phyloP scores from a whole-genome alignment of 2,797 vertebrate species.

The Podarcis lilfordi region DNA sequence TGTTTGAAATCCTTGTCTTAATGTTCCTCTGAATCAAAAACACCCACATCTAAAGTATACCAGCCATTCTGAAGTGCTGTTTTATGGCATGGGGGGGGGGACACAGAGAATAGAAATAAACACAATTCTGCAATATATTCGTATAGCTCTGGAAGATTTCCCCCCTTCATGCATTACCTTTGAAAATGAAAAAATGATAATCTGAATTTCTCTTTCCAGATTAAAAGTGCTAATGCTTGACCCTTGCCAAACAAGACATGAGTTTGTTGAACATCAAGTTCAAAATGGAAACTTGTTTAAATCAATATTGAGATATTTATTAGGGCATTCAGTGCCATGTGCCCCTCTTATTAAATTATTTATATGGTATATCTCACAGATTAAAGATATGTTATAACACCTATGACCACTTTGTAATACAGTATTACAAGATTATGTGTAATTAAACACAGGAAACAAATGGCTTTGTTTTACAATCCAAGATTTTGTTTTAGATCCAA shows the following conservation, averaged over 20 bases:
- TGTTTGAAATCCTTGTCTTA: background rate
- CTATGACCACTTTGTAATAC: constrained; percentile 12
- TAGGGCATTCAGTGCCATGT: background rate
- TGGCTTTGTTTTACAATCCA: background rate
- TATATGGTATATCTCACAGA: background rate
- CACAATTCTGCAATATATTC: background rate
- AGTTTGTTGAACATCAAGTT: constrained; percentile 52
- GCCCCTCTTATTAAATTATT: background rate
- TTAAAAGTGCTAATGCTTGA: constrained; percentile 22
- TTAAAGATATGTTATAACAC: background rate
- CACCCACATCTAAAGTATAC: constrained; percentile 9
- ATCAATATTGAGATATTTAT: constrained; percentile 19
- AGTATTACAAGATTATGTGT: constrained; percentile 19
- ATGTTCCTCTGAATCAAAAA: constrained; percentile 14
- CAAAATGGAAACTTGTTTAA: constrained; percentile 32
- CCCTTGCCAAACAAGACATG: constrained; percentile 27
- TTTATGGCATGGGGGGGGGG: background rate
- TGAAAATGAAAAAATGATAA: background rate
- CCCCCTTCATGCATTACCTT: background rate
- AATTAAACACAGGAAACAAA: background rate
- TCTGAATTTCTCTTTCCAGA: background rate
- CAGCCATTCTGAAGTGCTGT: background rate
- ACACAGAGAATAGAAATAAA: background rate
- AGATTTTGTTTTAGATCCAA: background rate
- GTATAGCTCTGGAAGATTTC: background rate